phyloP scores from a whole-genome alignment of 1,140 invertebrate species.

The Drosophila parvula region DNA sequence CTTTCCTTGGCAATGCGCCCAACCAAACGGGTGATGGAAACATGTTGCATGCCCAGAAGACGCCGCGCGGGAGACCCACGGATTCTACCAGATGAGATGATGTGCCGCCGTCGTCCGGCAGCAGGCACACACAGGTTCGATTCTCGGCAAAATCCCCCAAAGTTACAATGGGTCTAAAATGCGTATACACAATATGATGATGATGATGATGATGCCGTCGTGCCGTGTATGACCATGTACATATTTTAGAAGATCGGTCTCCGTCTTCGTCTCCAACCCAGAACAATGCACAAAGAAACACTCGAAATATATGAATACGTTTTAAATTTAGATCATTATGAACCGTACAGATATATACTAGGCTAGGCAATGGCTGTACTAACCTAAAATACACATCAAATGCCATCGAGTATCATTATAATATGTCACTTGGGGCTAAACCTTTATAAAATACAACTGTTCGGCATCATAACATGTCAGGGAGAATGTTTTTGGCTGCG shows the following conservation, averaged over 20 bases:
- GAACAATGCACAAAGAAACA: slow-evolving; percentile 63
- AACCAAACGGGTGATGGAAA: slow-evolving; percentile 77
- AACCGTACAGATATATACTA: slow-evolving; percentile 19
- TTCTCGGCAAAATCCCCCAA: slow-evolving; percentile 57
- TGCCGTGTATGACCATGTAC: slow-evolving; percentile 47
- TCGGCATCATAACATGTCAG: slow-evolving; percentile 14
- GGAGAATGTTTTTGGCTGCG: slow-evolving; percentile 1
- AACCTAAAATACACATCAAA: slow-evolving; percentile 36
- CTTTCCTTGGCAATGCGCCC: slow-evolving; percentile 76
- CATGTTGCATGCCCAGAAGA: slow-evolving; percentile 61
- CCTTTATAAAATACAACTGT: background rate
- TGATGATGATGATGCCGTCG: background rate
- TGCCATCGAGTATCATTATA: slow-evolving; percentile 14
- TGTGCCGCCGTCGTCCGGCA: slow-evolving; percentile 46
- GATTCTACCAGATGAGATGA: slow-evolving; percentile 20
- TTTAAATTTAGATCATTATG: slow-evolving; percentile 67
- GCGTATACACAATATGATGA: slow-evolving; percentile 44
- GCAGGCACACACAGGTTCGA: slow-evolving; percentile 31
- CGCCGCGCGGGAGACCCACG: slow-evolving; percentile 59
- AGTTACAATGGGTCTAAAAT: slow-evolving; percentile 55
- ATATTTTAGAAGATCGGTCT: slow-evolving; percentile 30
- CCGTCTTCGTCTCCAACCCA: slow-evolving; percentile 16
- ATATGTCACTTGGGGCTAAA: background rate
- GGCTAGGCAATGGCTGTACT: slow-evolving; percentile 40
- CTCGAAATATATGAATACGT: slow-evolving; percentile 44